Conservation (phyloP, 2,888 invertebrate genomes). For the Drosophila crucigera region DNA sequence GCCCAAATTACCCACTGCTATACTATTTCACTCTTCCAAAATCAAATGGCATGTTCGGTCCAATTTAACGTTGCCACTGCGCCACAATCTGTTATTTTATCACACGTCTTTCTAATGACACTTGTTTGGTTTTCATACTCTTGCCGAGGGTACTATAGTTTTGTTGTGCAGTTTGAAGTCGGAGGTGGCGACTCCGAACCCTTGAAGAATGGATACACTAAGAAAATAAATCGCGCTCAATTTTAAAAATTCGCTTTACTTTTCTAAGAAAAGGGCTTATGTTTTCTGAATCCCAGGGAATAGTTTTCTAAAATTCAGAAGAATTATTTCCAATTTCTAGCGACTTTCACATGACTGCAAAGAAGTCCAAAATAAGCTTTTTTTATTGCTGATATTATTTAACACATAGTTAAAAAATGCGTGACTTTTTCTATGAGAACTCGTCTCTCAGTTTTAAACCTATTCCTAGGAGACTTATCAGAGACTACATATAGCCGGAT, state of each 20-base stretch:
- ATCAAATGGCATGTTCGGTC: slow-evolving; percentile 26
- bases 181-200: not conserved
- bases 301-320: not conserved
- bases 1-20: not conserved
- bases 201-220: not conserved
- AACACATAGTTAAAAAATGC: not conserved
- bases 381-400: not conserved
- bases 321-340: not conserved
- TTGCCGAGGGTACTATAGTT: not conserved
- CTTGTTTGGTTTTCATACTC: slow-evolving; percentile 25
- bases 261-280: not conserved
- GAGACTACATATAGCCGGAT: not conserved
- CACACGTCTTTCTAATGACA: slow-evolving; percentile 43
- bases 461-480: not conserved
- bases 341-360: not conserved
- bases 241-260: fast-evolving
- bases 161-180: not conserved
- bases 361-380: not conserved
- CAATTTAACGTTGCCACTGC: slow-evolving; percentile 52
- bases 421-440: not conserved
- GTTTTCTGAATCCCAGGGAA: not conserved
- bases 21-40: not conserved
- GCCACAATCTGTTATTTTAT: slow-evolving; percentile 60
- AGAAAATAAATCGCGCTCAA: not conserved
- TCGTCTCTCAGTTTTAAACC: not conserved